A percentile compares a stretch with the other conserved stretches of the same genome.
Evolutionary conservation across 1,140 invertebrate species (phyloP).

Genomic region (Cotesia vestalis): DNA sequence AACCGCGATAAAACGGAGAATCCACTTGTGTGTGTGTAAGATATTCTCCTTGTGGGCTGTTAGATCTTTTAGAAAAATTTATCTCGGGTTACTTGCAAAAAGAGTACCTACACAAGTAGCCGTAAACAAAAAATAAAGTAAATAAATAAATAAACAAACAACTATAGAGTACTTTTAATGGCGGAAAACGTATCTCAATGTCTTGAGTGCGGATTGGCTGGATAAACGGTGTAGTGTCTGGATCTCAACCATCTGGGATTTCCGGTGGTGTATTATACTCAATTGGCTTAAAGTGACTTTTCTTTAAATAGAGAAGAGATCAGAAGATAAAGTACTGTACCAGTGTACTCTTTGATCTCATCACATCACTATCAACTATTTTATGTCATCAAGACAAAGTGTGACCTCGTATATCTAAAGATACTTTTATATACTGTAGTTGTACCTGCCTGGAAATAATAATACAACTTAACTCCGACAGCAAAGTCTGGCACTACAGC

Average conservation of each 20-base stretch:
- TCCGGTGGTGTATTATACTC: constrained; percentile 7
- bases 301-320: constrained; percentile 2
- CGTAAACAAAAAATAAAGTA: neutral
- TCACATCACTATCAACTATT: neutral
- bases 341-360: neutral
- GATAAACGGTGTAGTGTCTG: neutral
- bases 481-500: no score
- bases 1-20: constrained; percentile 24
- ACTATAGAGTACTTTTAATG: neutral
- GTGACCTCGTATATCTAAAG: no score
- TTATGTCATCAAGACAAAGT: no score
- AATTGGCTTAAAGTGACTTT: constrained; percentile 5
- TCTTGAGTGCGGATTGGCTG: neutral
- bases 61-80: neutral
- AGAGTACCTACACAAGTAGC: neutral
- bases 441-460: no score
- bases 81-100: neutral
- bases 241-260: constrained; percentile 7
- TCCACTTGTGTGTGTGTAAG: constrained; percentile 2
- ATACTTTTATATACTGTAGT: no score
- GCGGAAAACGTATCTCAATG: constrained; percentile 26
- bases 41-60: neutral
- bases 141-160: constrained; percentile 7
- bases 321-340: neutral
- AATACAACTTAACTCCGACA: no score